These are phyloP conservation scores for Saccostrea cuccullata DNA, from an alignment of 1,140 invertebrate genomes.

Conservation along the genomic window DNA sequence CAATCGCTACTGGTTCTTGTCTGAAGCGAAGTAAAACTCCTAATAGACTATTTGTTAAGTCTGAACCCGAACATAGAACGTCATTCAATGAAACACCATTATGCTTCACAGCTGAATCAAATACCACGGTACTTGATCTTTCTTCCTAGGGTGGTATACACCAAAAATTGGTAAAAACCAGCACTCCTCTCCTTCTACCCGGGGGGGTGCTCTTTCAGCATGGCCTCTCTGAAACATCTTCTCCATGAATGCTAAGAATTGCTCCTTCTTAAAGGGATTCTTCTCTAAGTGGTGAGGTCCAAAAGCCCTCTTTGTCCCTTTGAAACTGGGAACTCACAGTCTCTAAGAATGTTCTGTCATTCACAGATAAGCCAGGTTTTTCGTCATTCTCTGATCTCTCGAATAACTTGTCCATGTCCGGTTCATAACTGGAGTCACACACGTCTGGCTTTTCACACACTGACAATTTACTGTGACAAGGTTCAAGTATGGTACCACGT, in stretches of 20 bases:
- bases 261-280: slow-evolving; percentile 37
- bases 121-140: slow-evolving; percentile 52
- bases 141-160: slow-evolving; percentile 56
- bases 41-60: slow-evolving; percentile 69
- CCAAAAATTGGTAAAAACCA: slow-evolving; percentile 49
- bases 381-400: slow-evolving; percentile 32
- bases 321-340: slow-evolving; percentile 42
- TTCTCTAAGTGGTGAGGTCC: slow-evolving; percentile 34
- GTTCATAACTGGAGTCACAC: too few relatives aligned
- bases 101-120: slow-evolving; percentile 54
- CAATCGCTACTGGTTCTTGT: slow-evolving; percentile 46
- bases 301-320: slow-evolving; percentile 40
- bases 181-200: neutral
- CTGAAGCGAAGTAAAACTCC: too few relatives aligned
- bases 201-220: slow-evolving; percentile 46
- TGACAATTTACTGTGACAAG: slow-evolving; percentile 38
- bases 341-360: slow-evolving; percentile 47
- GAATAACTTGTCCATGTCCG: slow-evolving; percentile 4
- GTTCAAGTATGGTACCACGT: slow-evolving; percentile 38
- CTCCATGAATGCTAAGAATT: slow-evolving; percentile 51
- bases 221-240: slow-evolving; percentile 38
- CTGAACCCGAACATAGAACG: slow-evolving; percentile 67
- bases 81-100: slow-evolving; percentile 54
- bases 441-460: neutral
- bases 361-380: slow-evolving; percentile 38